A percentile compares a stretch with the other conserved stretches of the same genome.
phyloP scores from a whole-genome alignment of 1,140 invertebrate genomes.

The Rhizoglyphus robini region DNA sequence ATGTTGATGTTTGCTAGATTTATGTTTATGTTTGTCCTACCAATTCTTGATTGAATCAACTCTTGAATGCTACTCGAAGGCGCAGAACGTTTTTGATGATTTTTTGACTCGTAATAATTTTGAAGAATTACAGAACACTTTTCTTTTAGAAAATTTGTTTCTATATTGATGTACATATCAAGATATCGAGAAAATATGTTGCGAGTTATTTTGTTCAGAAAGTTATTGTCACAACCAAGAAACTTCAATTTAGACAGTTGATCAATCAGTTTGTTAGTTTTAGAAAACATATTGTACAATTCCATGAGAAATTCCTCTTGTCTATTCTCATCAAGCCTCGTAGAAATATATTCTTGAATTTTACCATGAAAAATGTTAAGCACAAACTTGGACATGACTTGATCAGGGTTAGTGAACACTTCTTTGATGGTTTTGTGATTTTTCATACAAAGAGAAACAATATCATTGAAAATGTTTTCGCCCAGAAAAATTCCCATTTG shows the following conservation, averaged over 20 bases:
- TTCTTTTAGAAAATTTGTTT: conserved; percentile 59
- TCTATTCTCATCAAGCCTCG: conserved; percentile 59
- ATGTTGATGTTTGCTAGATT: too few species aligned
- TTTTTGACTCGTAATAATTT: conserved; percentile 80
- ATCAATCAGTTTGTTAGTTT: conserved; percentile 54
- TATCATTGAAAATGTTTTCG: conserved; percentile 78
- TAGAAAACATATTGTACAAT: conserved; percentile 65
- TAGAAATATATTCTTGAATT: conserved; percentile 66
- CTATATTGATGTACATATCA: conserved; percentile 57
- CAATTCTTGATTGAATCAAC: conserved; percentile 65
- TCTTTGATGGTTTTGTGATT: conserved; percentile 75
- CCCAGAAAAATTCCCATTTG: conserved; percentile 64
- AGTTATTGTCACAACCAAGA: conserved; percentile 62
- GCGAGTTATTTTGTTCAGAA: conserved; percentile 60
- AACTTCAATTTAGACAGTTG: conserved; percentile 53
- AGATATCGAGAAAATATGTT: conserved; percentile 70
- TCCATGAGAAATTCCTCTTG: conserved; percentile 73
- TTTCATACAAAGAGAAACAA: conserved; percentile 74
- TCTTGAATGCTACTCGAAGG: conserved; percentile 71
- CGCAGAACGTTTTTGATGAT: conserved; percentile 82
- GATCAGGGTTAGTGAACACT: conserved; percentile 90
- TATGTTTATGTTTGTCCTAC: too few species aligned
- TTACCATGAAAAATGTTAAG: conserved; percentile 89
- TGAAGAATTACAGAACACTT: conserved; percentile 57
- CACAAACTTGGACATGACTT: conserved; percentile 96